Evolutionary conservation across 2,113 vertebrate genomes (phyloP).

Genomic region (Lophotis ruficrista): DNA sequence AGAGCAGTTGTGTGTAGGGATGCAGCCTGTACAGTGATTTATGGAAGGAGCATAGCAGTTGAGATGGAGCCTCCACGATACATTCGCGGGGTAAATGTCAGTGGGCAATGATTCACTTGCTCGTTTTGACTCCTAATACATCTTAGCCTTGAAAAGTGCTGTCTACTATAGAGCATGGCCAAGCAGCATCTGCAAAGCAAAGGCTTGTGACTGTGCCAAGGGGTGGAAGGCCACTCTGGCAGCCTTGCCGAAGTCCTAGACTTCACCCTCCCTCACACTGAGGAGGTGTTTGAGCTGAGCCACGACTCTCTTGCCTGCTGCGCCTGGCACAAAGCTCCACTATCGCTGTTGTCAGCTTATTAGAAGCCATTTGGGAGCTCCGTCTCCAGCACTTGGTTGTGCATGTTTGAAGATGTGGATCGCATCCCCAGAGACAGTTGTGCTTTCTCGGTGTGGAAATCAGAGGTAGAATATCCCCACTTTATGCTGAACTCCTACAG

Average conservation of each 20-base stretch:
- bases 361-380: neutral
- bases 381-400: rapidly evolving
- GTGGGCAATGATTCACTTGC: neutral
- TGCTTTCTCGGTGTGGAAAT: neutral
- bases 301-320: neutral
- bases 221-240: neutral
- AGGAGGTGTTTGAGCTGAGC: neutral
- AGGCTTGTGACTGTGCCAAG: neutral
- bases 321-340: neutral
- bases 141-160: neutral
- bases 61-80: neutral
- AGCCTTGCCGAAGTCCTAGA: neutral
- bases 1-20: neutral
- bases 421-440: neutral
- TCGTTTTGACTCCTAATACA: slow-evolving; percentile 20
- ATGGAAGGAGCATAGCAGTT: slow-evolving; percentile 12
- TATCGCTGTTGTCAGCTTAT: neutral
- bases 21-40: neutral
- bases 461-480: neutral
- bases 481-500: neutral
- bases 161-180: neutral
- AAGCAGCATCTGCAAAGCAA: neutral
- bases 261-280: neutral
- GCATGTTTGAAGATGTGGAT: neutral
- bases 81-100: slow-evolving; percentile 46